Percentiles rank a stretch among this genome's conserved stretches.
Evolutionary conservation across 2,888 invertebrate genomes (phyloP).

Genomic region (Himalopsyche kuldschensis): DNA sequence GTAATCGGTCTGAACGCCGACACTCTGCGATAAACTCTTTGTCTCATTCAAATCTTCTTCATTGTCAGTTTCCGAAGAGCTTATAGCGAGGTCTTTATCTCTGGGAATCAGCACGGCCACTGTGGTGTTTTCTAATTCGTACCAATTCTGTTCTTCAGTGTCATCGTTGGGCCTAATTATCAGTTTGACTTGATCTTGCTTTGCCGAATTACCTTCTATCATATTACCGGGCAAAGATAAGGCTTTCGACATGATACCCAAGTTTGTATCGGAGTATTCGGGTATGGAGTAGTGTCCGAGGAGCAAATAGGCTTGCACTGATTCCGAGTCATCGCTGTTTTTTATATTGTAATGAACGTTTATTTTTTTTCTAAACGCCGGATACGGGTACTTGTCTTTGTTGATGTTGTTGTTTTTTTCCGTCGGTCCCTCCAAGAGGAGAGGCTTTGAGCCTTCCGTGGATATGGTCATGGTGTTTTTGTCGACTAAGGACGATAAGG

Average conservation of each 20-base stretch:
- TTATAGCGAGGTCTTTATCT: conserved; percentile 3
- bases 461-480: conserved; percentile 83
- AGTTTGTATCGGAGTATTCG: conserved; percentile 56
- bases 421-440: conserved; percentile 74
- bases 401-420: conserved; percentile 43
- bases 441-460: conserved; percentile 67
- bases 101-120: conserved; percentile 43
- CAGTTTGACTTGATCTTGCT: conserved; percentile 39
- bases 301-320: conserved; percentile 54
- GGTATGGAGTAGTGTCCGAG: conserved; percentile 75
- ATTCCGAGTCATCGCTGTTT: conserved; percentile 50
- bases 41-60: conserved; percentile 53
- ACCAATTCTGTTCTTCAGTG: conserved; percentile 37
- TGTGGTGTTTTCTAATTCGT: conserved; percentile 44
- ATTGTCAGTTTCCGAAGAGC: conserved; percentile 45
- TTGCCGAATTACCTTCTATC: conserved; percentile 11
- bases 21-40: conserved; percentile 46
- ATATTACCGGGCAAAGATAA: conserved; percentile 24
- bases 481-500: conserved; percentile 89
- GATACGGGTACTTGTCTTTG: conserved; percentile 51
- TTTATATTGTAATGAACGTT: conserved; percentile 55
- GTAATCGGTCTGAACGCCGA: conserved; percentile 64
- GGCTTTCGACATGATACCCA: conserved; percentile 52
- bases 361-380: conserved; percentile 44
- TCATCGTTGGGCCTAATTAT: conserved; percentile 36